phyloP scores from a whole-genome alignment of 2,888 invertebrate species.

The Himalopsyche kuldschensis region DNA sequence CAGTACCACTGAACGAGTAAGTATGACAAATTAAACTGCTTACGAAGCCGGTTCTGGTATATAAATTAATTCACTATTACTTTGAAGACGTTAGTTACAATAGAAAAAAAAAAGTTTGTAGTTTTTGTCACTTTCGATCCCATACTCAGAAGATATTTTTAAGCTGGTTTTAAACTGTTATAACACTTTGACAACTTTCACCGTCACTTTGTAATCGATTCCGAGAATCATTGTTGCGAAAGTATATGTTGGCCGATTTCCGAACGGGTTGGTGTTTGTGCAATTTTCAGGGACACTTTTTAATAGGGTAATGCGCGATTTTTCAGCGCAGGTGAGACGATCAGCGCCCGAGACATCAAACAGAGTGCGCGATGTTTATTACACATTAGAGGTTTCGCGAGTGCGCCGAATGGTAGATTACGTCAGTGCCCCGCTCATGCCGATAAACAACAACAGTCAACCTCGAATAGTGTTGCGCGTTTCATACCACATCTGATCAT shows the following conservation, averaged over 20 bases:
- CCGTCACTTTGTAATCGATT: neutral
- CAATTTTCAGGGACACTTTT: neutral
- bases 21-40: too few species aligned
- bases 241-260: neutral
- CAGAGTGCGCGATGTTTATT: neutral
- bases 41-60: too few species aligned
- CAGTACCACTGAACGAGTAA: too few species aligned
- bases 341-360: neutral
- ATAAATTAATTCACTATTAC: too few species aligned
- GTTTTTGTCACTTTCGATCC: too few species aligned
- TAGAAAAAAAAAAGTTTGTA: too few species aligned
- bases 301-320: neutral
- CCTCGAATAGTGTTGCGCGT: neutral
- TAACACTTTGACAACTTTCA: neutral
- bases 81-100: too few species aligned
- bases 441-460: constrained; percentile 1
- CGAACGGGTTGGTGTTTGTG: neutral
- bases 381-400: neutral
- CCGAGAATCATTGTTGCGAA: neutral
- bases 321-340: neutral
- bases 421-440: neutral
- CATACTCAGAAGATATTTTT: too few species aligned
- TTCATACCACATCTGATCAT: too few species aligned
- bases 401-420: constrained; percentile 2
- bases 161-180: too few species aligned